These are phyloP conservation scores for Phytoseiulus persimilis DNA, from an alignment of 2,888 invertebrate species.

Conservation along the genomic window DNA sequence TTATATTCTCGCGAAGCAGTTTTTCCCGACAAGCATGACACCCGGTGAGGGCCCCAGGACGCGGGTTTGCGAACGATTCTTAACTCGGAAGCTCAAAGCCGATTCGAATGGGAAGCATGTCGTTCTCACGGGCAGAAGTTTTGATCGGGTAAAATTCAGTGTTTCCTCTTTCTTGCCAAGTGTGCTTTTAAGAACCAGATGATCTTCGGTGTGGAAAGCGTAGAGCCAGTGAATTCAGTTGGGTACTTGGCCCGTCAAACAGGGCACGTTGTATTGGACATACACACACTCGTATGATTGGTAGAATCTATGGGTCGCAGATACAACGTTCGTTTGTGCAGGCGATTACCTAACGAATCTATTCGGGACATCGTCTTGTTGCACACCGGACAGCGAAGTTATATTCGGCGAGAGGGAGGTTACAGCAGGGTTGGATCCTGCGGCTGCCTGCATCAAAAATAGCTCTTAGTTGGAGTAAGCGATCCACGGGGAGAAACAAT, in stretches of 20 bases:
- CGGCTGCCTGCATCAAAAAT: slow-evolving; percentile 15
- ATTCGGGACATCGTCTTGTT: slow-evolving; percentile 31
- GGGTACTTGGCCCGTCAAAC: slow-evolving; percentile 5
- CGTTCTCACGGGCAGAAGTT: neutral
- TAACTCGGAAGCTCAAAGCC: neutral
- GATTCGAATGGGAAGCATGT: neutral
- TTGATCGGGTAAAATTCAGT: no score
- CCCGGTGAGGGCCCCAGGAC: neutral
- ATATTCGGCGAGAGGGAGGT: slow-evolving; percentile 35
- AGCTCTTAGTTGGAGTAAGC: neutral
- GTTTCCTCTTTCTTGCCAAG: neutral
- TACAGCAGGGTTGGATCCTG: slow-evolving; percentile 33
- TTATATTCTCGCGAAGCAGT: no score
- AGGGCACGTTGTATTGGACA: neutral
- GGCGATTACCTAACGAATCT: slow-evolving; percentile 37
- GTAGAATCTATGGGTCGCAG: neutral
- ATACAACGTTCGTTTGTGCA: slow-evolving; percentile 17
- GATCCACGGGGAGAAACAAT: neutral
- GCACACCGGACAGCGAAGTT: slow-evolving; percentile 36
- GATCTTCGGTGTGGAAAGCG: neutral
- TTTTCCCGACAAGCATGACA: neutral
- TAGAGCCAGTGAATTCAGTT: neutral
- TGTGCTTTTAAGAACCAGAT: neutral
- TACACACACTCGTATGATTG: neutral
- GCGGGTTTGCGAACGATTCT: neutral